phyloP scores from a whole-genome alignment of 2,888 invertebrate genomes.

The Apamea epomidion region DNA sequence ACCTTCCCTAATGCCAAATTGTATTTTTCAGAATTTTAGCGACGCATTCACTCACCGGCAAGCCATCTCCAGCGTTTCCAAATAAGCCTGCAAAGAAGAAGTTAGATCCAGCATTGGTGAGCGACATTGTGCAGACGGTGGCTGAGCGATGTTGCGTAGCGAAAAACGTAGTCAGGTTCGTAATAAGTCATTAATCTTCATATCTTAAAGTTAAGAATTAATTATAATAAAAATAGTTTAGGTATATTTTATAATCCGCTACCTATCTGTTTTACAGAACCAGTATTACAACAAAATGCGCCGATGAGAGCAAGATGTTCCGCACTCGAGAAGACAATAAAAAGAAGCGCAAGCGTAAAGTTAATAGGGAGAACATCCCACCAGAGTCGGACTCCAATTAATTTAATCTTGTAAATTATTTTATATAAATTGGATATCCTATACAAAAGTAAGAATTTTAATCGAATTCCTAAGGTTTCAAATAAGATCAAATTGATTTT shows the following conservation, averaged over 20 bases:
- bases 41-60: conserved; percentile 90
- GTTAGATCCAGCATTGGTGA: conserved; percentile 85
- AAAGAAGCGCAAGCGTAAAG: conserved; percentile 65
- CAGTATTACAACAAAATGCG: conserved; percentile 91
- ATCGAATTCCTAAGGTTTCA: neutral
- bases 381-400: conserved; percentile 68
- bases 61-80: conserved; percentile 89
- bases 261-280: conserved; percentile 74
- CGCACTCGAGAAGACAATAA: conserved; percentile 76
- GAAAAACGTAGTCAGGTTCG: conserved; percentile 78
- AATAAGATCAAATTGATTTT: neutral
- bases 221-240: neutral
- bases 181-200: neutral
- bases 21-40: too few species aligned
- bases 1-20: too few species aligned
- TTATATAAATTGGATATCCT: neutral
- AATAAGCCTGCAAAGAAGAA: conserved; percentile 81
- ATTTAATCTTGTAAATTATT: conserved; percentile 15
- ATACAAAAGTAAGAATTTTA: neutral
- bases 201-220: neutral
- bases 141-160: conserved; percentile 79
- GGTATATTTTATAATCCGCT: neutral
- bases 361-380: conserved; percentile 71
- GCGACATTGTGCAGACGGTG: conserved; percentile 89
- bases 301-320: conserved; percentile 91